Conservation (phyloP, 2,888 invertebrate species). For the Tuberolachnus salignus region DNA sequence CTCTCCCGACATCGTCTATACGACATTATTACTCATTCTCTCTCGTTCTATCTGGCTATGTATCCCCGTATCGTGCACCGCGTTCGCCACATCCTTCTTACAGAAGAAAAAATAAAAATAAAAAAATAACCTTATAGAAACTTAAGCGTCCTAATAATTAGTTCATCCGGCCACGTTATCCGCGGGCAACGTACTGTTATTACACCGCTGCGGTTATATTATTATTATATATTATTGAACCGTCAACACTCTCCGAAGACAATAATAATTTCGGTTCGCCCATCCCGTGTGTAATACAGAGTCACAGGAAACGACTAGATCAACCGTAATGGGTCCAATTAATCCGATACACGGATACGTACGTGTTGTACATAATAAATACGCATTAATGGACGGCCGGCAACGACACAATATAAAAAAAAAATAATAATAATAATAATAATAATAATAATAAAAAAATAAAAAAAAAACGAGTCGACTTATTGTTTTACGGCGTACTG, state of each 20-base stretch:
- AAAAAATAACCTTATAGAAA: conserved; percentile 8
- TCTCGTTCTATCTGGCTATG: background rate
- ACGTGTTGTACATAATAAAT: no score
- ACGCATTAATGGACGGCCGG: conserved; percentile 24
- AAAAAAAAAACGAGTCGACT: no score
- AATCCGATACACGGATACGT: conserved; percentile 33
- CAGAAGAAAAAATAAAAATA: no score
- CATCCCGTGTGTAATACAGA: background rate
- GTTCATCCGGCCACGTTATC: conserved; percentile 30
- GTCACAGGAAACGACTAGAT: conserved; percentile 49
- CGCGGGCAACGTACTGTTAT: no score
- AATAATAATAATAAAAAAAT: no score
- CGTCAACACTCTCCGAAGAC: conserved; percentile 34
- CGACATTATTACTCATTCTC: background rate
- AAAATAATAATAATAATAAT: no score
- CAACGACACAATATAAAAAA: no score
- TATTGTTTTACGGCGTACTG: conserved; percentile 43
- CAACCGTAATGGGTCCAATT: conserved; percentile 50
- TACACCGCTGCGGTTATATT: no score
- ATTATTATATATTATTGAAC: background rate
- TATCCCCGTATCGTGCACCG: background rate
- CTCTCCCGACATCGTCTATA: background rate
- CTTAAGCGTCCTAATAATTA: conserved; percentile 36
- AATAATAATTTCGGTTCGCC: conserved; percentile 19
- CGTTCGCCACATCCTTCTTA: conserved; percentile 36